Percentiles rank a stretch among this genome's conserved stretches.
Evolutionary conservation across 2,113 vertebrate species (phyloP).

Genomic region (Ammospiza caudacuta): DNA sequence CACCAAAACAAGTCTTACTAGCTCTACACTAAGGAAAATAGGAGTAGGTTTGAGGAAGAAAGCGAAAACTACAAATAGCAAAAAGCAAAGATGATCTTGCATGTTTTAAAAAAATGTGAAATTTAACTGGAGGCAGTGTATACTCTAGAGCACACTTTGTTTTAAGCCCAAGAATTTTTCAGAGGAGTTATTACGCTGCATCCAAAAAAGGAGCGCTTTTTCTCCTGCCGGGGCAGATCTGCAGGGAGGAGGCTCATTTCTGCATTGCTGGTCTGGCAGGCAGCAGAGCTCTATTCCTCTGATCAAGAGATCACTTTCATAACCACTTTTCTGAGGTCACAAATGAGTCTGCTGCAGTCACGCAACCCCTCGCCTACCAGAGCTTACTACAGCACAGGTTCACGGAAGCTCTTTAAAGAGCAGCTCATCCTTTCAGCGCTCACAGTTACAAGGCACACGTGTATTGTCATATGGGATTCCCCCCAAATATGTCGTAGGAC

Average conservation of each 20-base stretch:
- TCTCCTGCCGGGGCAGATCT: constrained; percentile 45
- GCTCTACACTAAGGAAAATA: neutral
- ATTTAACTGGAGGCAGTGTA: neutral
- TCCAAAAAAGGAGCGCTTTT: constrained; percentile 13
- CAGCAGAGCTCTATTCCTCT: constrained; percentile 61
- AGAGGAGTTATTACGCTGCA: neutral
- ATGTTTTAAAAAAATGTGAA: neutral
- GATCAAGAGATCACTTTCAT: constrained; percentile 88
- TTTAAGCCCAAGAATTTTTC: neutral
- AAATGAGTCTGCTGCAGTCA: constrained; percentile 88
- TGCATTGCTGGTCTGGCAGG: constrained; percentile 77
- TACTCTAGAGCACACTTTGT: neutral
- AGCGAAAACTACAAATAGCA: neutral
- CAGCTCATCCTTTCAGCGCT: constrained; percentile 47
- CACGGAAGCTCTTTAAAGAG: constrained; percentile 76
- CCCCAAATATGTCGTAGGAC: neutral
- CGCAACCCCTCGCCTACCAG: constrained; percentile 84
- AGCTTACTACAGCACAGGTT: constrained; percentile 71
- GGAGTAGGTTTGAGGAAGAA: neutral
- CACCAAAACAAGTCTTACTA: neutral
- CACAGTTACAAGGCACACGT: neutral
- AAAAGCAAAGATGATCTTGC: neutral
- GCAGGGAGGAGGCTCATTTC: constrained; percentile 75
- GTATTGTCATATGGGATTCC: neutral
- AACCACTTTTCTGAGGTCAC: constrained; percentile 90